phyloP scores from a whole-genome alignment of 2,113 vertebrate genomes.

The Rhabdornis inornatus region DNA sequence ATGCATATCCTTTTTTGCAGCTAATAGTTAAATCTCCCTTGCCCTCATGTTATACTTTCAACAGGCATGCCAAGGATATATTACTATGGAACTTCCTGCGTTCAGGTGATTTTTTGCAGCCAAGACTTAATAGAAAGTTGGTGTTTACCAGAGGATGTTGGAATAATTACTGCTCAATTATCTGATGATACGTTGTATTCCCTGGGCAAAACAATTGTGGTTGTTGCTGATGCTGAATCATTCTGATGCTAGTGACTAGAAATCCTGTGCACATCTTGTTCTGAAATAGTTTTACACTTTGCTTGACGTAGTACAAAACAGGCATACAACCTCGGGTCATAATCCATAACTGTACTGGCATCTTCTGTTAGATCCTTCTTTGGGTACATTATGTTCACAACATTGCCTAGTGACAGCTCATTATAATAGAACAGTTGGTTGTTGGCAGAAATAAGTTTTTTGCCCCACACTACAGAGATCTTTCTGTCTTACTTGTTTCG shows the following conservation, averaged over 20 bases:
- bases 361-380: not conserved
- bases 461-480: not conserved
- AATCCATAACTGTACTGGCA: not conserved
- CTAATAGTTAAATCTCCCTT: not conserved
- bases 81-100: not conserved
- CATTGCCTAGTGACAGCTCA: not conserved
- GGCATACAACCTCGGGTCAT: not conserved
- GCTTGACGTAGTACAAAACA: not conserved
- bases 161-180: not conserved
- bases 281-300: not conserved
- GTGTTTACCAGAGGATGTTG: not conserved
- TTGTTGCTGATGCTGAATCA: not conserved
- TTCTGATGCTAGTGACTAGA: not conserved
- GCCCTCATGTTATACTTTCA: not conserved
- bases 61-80: not conserved
- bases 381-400: not conserved
- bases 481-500: not conserved
- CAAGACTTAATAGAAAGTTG: not conserved
- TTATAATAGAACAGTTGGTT: not conserved
- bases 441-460: not conserved
- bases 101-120: not conserved
- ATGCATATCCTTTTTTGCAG: conserved; percentile 92
- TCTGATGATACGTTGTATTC: not conserved
- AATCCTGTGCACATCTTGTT: not conserved
- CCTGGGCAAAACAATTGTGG: not conserved